Base-by-base conservation (phyloP, 1,140 invertebrate genomes). In the Drosophila mauritiana region DNA sequence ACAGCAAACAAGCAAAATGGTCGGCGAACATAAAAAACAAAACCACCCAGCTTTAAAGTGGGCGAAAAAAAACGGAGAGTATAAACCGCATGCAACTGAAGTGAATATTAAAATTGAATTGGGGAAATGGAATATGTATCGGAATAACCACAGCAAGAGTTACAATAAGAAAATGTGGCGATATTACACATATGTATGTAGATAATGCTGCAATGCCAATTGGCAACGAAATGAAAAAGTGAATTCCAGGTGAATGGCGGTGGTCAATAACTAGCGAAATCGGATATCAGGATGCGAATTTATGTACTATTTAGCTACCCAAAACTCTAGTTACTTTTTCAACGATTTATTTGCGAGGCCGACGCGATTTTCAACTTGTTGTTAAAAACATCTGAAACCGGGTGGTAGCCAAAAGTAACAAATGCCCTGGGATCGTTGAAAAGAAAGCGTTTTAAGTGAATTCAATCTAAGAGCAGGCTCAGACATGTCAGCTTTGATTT, bases 1-100 rank as follows among this genome's bases (percentile, higher is more conserved):
- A 65, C 61, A 45, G 46, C 48, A 55, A 70, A 48, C 58, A 58
- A 54, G n/a, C 36, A 61, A 58, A 75, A 46, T 49, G 58, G 34
- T 49, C 22, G 7, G 20, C 13, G 20, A 62, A 61, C 22, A 57
- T 56, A 39, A 59, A 13, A 46, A 25, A 39, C 10, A 6, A 62
- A 48, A 13, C 13, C 22, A 13, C 13, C 22, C 34, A n/a, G 20
- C 22, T 12, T 34, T 15, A 61, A 73, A 37, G 46, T 62, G 43
- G 56, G 17, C 4, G 17, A 20, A 20, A 36, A 20, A 36, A 34
- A 58, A 61, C 27, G 7, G 7, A 31, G 22, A 59, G 42, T 53
- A 54, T 37, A 31, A 27, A 37, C 8, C 27, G 15, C 59, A 42
- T 58, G 13, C 59, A 58, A 12, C 25, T 34, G 22, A 58, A 62